Percentiles rank a stretch among this genome's conserved stretches.
Conservation (phyloP, 2,113 vertebrate genomes). For the Chunga burmeisteri region DNA sequence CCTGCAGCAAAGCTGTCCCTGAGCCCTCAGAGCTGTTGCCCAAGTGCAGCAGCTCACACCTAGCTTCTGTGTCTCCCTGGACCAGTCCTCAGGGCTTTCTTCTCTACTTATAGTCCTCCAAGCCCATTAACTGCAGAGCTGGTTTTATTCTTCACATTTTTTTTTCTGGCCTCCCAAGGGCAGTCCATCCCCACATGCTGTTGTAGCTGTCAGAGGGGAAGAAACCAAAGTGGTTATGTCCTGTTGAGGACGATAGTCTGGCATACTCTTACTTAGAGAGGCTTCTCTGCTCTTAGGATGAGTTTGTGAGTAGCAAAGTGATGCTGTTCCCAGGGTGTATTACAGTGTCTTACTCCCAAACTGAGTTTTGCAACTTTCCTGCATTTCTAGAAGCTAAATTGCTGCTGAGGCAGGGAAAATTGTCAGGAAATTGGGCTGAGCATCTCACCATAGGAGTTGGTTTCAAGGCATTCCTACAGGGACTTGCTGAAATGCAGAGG, state of each 20-base stretch:
- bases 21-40: not conserved
- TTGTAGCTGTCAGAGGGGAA: not conserved
- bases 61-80: not conserved
- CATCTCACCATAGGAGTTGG: rapidly evolving
- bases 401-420: not conserved
- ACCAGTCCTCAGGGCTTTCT: not conserved
- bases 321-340: not conserved
- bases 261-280: not conserved
- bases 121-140: not conserved
- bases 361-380: not conserved
- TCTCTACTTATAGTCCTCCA: not conserved
- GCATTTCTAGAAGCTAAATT: not conserved
- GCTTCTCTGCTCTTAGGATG: not conserved
- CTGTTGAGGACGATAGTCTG: not conserved
- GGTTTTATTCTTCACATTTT: not conserved
- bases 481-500: not conserved
- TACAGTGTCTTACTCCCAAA: not conserved
- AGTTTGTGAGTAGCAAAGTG: not conserved
- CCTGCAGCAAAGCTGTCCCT: not conserved
- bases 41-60: not conserved
- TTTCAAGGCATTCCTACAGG: not conserved
- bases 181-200: not conserved
- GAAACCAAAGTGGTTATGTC: not conserved
- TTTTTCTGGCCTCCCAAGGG: not conserved
- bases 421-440: not conserved